Evolutionary conservation across 2,113 vertebrate species (phyloP).

Genomic region (Pionites leucogaster): DNA sequence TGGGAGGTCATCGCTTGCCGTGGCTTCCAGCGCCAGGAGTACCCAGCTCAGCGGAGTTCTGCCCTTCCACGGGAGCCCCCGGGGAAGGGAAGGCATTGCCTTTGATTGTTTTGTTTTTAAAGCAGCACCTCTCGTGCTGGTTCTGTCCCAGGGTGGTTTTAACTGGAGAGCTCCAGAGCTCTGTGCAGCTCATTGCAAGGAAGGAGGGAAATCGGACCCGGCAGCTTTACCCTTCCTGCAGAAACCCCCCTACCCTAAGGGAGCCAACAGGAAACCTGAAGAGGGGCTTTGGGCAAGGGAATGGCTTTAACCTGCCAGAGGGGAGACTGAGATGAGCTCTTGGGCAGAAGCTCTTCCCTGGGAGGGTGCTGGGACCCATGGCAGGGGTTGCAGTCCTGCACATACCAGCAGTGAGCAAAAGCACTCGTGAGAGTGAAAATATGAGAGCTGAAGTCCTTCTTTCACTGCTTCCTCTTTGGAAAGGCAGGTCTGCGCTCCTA

Average conservation of each 20-base stretch:
- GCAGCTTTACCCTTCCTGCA: no score
- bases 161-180: not conserved
- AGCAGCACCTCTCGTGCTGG: not conserved
- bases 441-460: no score
- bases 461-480: not conserved
- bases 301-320: not conserved
- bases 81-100: not conserved
- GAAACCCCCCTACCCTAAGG: not conserved
- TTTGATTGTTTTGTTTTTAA: not conserved
- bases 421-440: not conserved
- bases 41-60: not conserved
- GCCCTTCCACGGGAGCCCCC: not conserved
- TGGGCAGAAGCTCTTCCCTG: not conserved
- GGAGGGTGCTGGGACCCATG: not conserved
- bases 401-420: not conserved
- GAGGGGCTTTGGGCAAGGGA: not conserved
- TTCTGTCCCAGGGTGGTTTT: not conserved
- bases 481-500: fast-evolving
- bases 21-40: not conserved
- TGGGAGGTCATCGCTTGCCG: not conserved
- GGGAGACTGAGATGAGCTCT: not conserved
- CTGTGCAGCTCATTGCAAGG: no score
- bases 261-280: not conserved
- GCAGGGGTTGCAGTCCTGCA: not conserved
- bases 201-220: not conserved